Evolutionary conservation across 1,140 invertebrate genomes (phyloP).

Genomic region (Aradophagus sp.): DNA sequence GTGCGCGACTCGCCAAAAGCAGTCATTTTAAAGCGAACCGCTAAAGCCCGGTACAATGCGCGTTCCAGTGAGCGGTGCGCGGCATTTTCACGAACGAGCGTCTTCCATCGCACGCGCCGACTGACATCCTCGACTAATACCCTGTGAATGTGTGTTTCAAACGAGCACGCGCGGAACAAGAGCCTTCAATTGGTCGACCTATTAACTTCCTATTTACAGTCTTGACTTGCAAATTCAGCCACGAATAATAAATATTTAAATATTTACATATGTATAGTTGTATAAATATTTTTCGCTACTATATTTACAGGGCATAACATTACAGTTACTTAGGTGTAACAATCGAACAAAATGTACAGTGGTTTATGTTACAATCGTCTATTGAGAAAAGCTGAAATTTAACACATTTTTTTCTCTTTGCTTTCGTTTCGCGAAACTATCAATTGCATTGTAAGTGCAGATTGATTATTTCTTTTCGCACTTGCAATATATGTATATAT

Average conservation of each 20-base stretch:
- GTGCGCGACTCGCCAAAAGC: slow-evolving; percentile 69
- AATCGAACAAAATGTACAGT: too few species aligned
- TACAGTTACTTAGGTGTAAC: slow-evolving; percentile 34
- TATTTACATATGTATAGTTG: slow-evolving; percentile 46
- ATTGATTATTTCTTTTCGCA: too few species aligned
- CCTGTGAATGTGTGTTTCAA: slow-evolving; percentile 11
- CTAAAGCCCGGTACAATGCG: slow-evolving; percentile 67
- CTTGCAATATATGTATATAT: too few species aligned
- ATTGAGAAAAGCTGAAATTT: too few species aligned
- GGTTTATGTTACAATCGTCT: slow-evolving; percentile 1
- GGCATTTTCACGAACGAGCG: too few species aligned
- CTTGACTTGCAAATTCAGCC: slow-evolving; percentile 42
- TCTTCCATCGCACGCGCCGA: neutral
- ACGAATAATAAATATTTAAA: slow-evolving; percentile 62
- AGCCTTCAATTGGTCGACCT: too few species aligned
- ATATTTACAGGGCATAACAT: slow-evolving; percentile 53
- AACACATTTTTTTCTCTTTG: too few species aligned
- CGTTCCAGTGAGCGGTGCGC: slow-evolving; percentile 28
- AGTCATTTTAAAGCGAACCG: slow-evolving; percentile 68
- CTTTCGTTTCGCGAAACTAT: too few species aligned
- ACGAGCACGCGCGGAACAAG: slow-evolving; percentile 14
- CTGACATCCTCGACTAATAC: slow-evolving; percentile 2
- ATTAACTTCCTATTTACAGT: slow-evolving; percentile 50
- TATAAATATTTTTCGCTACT: slow-evolving; percentile 55
- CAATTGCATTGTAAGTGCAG: too few species aligned